Evolutionary conservation across 2,797 vertebrate species (phyloP), one percentile per base, ranked within the genome.

Genomic region (Ptychadena robeensis): DNA sequence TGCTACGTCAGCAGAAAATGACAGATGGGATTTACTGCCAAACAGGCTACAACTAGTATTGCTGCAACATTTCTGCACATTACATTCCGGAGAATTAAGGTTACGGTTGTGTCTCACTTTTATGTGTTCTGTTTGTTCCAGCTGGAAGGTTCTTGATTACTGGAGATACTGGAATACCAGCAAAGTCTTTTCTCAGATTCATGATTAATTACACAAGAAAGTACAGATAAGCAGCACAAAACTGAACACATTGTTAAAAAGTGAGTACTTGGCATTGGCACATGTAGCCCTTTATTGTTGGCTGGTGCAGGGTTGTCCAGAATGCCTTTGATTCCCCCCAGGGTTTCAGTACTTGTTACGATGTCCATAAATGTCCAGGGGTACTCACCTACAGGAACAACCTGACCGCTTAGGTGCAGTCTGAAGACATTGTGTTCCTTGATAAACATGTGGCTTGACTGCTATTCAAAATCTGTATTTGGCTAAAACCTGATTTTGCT

Each of bases 121-220:
- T 12, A 9, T 37, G 22, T 64, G 61, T 37, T 57, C 64, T 68
- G 15, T 82, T 14, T 63, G 81, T 82, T 82, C 73, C 34, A 69
- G 64, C 5, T 67, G 61, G 48, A 77, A 38, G 37, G 35, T 7
- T 77, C 27, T 40, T 0, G 32, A 75, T 82, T 40, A 57, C 61
- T 6, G 32, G 37, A 8, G 22, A 10, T 61, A 59, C 30, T 63
- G 73, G 44, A 74, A n/a, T 70, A 59, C 31, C 53, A 80, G 32
- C 53, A n/a, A 79, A 63, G 34, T 27, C 18, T 48, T 14, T 9
- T n/a, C 40, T 25, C 28, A 27, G 28, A 38, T 32, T 25, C 28
- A 14, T 38, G 12, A 18, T 25, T 22, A 38, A 75, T 77, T 15
- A 40, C 44, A 44, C 57, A 12, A 37, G 59, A 76, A 76, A 25